Evolutionary conservation across 2,797 vertebrate species (phyloP), one percentile per base, ranked within the genome.

Genomic region (Philypnodon macrostomus): DNA sequence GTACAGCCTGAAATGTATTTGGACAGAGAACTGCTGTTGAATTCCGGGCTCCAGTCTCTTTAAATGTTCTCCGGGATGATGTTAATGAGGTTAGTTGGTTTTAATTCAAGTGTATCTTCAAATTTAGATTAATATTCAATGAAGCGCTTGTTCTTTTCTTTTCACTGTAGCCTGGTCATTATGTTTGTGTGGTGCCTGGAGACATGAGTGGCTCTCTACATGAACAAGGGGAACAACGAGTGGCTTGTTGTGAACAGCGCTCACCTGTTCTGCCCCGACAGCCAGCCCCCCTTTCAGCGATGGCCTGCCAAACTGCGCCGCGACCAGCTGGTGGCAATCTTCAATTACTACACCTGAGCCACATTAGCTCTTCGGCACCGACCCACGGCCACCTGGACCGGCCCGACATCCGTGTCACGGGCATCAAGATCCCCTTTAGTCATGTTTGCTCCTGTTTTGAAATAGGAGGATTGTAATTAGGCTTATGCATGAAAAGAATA

Each of bases 321-420:
- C 63, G 63, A 79, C 74, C 81, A 77, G 81, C 81, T 81, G 82
- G 71, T 84, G 65, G 73, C 71, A 75, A 79, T 83, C 77, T 75
- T 80, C 77, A 80, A 67, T 76, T 85, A 79, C 82, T 80, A 72
- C 79, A 86, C 84, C 82, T 81, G 77, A 77, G 70, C 70, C n/a
- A n/a, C n/a, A n/a, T n/a, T n/a, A n/a, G n/a, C n/a, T n/a, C n/a
- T n/a, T n/a, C n/a, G n/a, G n/a, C n/a, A n/a, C n/a, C 30, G 4
- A 64, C 64, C 63, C 39, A 45, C 52, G 58, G 67, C 58, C 70
- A 65, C 63, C 31, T 40, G 56, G 51, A 64, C 54, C 46, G 18
- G 29, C 36, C 52, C 33, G 34, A 36, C 45, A 29, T 63, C 40
- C n/a, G 0, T 48, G 63, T 62, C 55, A 67, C 47, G 62, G 18